These are phyloP conservation scores for Drosophila villosipedis DNA, from an alignment of 2,888 invertebrate species.

Conservation along the genomic window DNA sequence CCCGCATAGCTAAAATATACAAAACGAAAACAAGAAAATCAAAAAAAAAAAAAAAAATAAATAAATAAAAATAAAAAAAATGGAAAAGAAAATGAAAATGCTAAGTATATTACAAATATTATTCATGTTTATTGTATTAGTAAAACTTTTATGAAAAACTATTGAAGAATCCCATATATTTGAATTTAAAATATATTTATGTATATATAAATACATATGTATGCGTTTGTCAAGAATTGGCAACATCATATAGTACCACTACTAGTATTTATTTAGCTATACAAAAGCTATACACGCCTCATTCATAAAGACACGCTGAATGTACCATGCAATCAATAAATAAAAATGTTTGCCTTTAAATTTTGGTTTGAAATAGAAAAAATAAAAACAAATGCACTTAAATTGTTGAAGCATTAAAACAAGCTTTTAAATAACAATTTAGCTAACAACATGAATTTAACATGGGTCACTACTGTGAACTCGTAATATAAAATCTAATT, in stretches of 20 bases:
- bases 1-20: conserved; percentile 76
- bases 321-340: conserved; percentile 26
- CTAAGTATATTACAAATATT: conserved; percentile 59
- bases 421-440: conserved; percentile 11
- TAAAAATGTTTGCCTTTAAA: conserved; percentile 11
- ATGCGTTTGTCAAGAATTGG: conserved; percentile 25
- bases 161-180: conserved; percentile 48
- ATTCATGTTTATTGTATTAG: conserved; percentile 78
- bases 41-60: conserved; percentile 1
- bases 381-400: conserved; percentile 16
- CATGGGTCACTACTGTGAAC: conserved; percentile 21
- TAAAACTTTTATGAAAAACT: conserved; percentile 64
- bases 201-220: conserved; percentile 28
- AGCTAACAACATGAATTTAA: conserved; percentile 42
- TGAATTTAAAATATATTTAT: conserved; percentile 59
- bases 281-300: conserved; percentile 23
- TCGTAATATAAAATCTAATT: conserved; percentile 30
- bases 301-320: conserved; percentile 23
- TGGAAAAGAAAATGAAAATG: conserved; percentile 10
- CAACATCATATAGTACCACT: conserved; percentile 43
- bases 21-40: conserved; percentile 17
- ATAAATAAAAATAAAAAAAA: background rate
- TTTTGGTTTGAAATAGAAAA: conserved; percentile 3
- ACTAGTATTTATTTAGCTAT: conserved; percentile 52
- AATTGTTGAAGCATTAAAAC: conserved; percentile 41